Evolutionary conservation across 2,113 vertebrate genomes (phyloP), one percentile per base, ranked within the genome.

Genomic region (Limnothrissa miodon): DNA sequence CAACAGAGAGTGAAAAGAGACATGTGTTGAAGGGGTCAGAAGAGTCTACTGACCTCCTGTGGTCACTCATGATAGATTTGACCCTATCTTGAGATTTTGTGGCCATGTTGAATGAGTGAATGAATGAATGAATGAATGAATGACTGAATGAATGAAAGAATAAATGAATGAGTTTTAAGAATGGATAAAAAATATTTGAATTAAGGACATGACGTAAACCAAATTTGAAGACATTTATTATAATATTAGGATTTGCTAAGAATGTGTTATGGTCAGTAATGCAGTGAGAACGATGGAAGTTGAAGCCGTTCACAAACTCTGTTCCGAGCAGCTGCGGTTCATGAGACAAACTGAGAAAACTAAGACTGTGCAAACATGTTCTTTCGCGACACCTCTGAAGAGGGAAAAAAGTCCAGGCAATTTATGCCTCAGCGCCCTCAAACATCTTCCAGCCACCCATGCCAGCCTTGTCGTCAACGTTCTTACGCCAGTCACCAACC

Each of bases 401-500:
- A 56, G 25, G 46, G 36, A 74, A 36, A 74, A 74, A 74, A 74
- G 66, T 39, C 66, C 36, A 70, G 82, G 90, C 95, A 95, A 84
- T 48, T 48, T 48, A 80, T 19, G 95, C 93, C 89, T 96, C 66
- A 74, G 29, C 95, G 2, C 94, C 83, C 90, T 96, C 95, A 0
- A 96, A 96, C 96, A 96, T 96, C 93, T 96, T 96, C 59, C 96
- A 93, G 90, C 95, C 96, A 81, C 95, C 95, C 96, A 96, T 96
- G 89, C 95, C 95, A 0, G 96, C 95, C 92, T 96, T 96, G 90
- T 99, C 98, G 88, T 99, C 98, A 1, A 99, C 96, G 92, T 99
- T 99, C 94, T 98, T 97, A 92, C 97, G 95, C 98, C 98, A 99
- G 93, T 98, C 97, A 0, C 97, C 97, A 0, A 96, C 96, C 0